phyloP scores from a whole-genome alignment of 2,888 invertebrate genomes.

The Drosophila maculinotata region DNA sequence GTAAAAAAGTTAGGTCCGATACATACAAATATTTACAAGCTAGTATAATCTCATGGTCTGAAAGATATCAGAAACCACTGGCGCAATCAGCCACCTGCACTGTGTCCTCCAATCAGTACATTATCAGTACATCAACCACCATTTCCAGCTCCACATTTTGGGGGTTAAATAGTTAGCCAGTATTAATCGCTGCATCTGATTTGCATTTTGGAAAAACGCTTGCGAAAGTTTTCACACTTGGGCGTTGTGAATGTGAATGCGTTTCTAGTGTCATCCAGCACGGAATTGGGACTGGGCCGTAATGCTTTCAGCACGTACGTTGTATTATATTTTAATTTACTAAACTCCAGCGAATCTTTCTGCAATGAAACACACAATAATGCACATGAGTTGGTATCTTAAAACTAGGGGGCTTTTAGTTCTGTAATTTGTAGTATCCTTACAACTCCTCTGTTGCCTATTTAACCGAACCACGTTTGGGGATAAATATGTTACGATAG shows the following conservation, averaged over 20 bases:
- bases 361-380: constrained; percentile 53
- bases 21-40: constrained; percentile 73
- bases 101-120: neutral
- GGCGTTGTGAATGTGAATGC: constrained; percentile 82
- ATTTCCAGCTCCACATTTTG: constrained; percentile 4
- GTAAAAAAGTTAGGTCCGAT: constrained; percentile 60
- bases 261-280: constrained; percentile 52
- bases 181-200: constrained; percentile 75
- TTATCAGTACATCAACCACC: constrained; percentile 43
- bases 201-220: constrained; percentile 83
- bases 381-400: neutral
- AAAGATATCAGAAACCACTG: constrained; percentile 16
- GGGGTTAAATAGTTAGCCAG: constrained; percentile 7
- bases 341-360: constrained; percentile 84
- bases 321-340: constrained; percentile 83
- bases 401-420: neutral
- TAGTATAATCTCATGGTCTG: constrained; percentile 69
- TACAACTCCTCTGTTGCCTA: too few species aligned
- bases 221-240: constrained; percentile 83
- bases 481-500: too few species aligned
- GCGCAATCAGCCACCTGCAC: neutral
- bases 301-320: constrained; percentile 81
- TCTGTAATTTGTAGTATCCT: too few species aligned
- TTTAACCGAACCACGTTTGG: too few species aligned
- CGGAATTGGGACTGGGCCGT: constrained; percentile 56